Evolutionary conservation across 2,113 vertebrate species (phyloP), one percentile per base, ranked within the genome.

Genomic region (Azemiops feae): DNA sequence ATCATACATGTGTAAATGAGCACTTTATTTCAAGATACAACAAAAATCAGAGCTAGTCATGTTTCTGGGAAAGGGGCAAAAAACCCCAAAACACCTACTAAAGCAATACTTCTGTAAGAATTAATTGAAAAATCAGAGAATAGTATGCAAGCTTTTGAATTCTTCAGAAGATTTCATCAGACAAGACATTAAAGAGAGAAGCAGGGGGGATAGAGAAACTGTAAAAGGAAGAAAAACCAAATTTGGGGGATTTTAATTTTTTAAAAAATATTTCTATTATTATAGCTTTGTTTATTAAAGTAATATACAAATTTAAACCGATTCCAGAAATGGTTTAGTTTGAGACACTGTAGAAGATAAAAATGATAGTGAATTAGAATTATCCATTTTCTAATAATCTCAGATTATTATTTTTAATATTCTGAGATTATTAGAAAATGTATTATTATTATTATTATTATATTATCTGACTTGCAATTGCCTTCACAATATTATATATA

Each of bases 311-410:
- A 45, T 89, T 96, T 96, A 95, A 96, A 86, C 2, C 9, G 55
- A 88, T 89, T 92, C 92, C 93, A 92, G 81, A 94, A 97, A 94
- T 90, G 95, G 4, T 27, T 74, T 93, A 89, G 94, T 91, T 90
- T 96, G 89, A 91, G 96, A 95, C 95, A 92, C 94, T 96, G 96
- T 90, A 89, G 93, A 95, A 91, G 95, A 93, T 92, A 92, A 94
- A 96, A 91, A 93, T 39, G 6, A 94, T 94, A 95, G 85, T 14
- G 81, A 95, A 96, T 96, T 96, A 95, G 96, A 97, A 92, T 89
- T 97, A 95, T 94, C 94, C 93, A 95, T 89, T 97, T 96, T 93
- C 93, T 95, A 94, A 91, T 92, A 96, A 96, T 96, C 92, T 55
- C 95, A 95, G 47, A 50, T 50, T 50, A 50, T 50, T 50, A 50